phyloP scores from a whole-genome alignment of 2,888 invertebrate genomes.

The Conomelus anceps region DNA sequence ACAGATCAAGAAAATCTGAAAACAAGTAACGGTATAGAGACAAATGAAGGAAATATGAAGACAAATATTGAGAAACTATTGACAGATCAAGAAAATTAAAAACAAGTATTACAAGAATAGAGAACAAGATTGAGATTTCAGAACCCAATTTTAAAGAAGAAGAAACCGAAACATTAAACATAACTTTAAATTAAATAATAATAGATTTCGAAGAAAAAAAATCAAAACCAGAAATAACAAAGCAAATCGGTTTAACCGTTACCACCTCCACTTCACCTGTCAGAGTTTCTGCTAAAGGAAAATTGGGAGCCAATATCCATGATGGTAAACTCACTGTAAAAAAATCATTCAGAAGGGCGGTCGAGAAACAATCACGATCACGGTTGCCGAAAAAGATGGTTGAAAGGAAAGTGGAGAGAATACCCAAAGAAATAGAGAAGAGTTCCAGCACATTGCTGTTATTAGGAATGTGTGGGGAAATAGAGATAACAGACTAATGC shows the following conservation, averaged over 20 bases:
- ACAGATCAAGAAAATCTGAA: too few relatives aligned
- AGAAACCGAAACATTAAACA: too few relatives aligned
- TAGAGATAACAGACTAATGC: conserved; percentile 22
- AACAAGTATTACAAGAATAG: too few relatives aligned
- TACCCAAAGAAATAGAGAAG: conserved; percentile 14
- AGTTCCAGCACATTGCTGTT: conserved; percentile 20
- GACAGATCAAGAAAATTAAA: too few relatives aligned
- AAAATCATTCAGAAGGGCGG: conserved; percentile 19
- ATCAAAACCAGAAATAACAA: conserved; percentile 18
- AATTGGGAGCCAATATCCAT: conserved; percentile 68
- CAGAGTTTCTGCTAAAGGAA: conserved; percentile 67
- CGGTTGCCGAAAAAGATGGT: conserved; percentile 18
- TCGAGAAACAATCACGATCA: conserved; percentile 22
- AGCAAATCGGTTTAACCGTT: conserved; percentile 4
- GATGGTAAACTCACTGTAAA: conserved; percentile 36
- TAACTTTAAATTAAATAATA: too few relatives aligned
- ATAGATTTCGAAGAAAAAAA: too few relatives aligned
- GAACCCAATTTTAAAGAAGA: too few relatives aligned
- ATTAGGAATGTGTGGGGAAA: conserved; percentile 13
- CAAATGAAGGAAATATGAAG: too few relatives aligned
- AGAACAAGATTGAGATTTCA: too few relatives aligned
- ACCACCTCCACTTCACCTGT: conserved; percentile 46
- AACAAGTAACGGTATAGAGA: too few relatives aligned
- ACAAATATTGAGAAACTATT: too few relatives aligned
- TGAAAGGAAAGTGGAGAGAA: conserved; percentile 6